Base-by-base conservation (phyloP, 2,888 invertebrate genomes). In the Cheilosia impressa region DNA sequence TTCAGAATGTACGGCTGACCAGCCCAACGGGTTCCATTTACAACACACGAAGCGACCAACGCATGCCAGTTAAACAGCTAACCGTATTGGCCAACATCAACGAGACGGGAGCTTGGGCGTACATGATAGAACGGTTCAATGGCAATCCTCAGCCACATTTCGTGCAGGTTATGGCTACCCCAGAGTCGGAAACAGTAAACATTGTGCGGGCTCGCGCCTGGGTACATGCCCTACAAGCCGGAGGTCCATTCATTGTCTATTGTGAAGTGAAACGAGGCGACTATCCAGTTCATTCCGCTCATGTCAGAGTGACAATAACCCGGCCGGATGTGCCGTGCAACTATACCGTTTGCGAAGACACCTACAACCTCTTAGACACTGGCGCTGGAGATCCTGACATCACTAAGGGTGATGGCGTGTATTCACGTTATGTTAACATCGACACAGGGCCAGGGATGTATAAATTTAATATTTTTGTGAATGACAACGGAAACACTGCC, bases 381-480 rank as follows among this genome's bases (percentile, higher is more conserved):
- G 95, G 95, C 10, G 93, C 93, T 87, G 94, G 94, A 82, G 95
- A 95, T 91, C 94, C 95, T 0, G 95, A 95, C 90, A 93, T 95
- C 31, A 93, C 93, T 24, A 93, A 93, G 89, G 94, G 94, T 0
- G 95, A 95, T 90, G 95, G 95, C 0, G 93, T 95, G 13, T 95
- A 95, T 89, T 94, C 95, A 0, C 92, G 94, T 55, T 95, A 94
- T 89, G 94, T 94, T 87, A 93, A 92, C 82, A 93, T 93, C n/a
- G 91, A 91, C 5, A 90, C 91, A 24, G 91, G 92, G 58, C 90
- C 93, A 1, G 94, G 94, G 17, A 89, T 92, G 43, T 94, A 94
- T 88, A 93, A 92, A 4, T 93, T 94, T 87, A 93, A 93, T 88
- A 92, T 93, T 10, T 90, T 90, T 1, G 93, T 93, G 0, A 92